phyloP scores from a whole-genome alignment of 2,113 vertebrate species.

The Typhlomys cinereus region DNA sequence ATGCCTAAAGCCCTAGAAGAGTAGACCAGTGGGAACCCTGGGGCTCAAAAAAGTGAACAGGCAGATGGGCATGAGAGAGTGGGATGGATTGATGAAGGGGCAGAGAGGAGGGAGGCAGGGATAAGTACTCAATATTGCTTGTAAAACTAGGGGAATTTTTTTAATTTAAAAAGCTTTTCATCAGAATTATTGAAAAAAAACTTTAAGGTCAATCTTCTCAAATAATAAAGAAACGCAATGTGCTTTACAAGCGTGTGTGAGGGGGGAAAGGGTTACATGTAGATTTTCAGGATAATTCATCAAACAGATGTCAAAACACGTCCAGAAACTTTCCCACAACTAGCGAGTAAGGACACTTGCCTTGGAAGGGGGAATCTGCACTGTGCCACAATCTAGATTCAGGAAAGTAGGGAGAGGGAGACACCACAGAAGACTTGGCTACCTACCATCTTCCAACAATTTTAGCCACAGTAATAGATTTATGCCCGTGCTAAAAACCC shows the following conservation, averaged over 20 bases:
- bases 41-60: no score
- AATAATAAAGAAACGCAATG: background rate
- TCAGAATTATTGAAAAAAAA: conserved; percentile 33
- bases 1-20: no score
- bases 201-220: conserved; percentile 22
- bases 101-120: no score
- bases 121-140: no score
- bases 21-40: no score
- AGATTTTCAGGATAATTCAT: conserved; percentile 80
- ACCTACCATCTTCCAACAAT: background rate
- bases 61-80: no score
- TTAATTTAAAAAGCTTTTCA: no score
- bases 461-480: background rate
- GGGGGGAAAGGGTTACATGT: conserved; percentile 68
- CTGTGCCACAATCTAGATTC: conserved; percentile 62
- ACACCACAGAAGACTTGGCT: background rate
- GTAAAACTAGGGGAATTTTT: no score
- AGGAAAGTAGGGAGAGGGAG: background rate
- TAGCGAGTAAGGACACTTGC: conserved; percentile 66
- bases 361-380: conserved; percentile 63
- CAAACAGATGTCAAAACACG: conserved; percentile 76
- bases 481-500: conserved; percentile 25
- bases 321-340: conserved; percentile 63
- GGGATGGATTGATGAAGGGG: no score
- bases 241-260: conserved; percentile 71